These are phyloP conservation scores for Plebejus argus DNA, from an alignment of 2,888 invertebrate genomes.

Conservation along the genomic window DNA sequence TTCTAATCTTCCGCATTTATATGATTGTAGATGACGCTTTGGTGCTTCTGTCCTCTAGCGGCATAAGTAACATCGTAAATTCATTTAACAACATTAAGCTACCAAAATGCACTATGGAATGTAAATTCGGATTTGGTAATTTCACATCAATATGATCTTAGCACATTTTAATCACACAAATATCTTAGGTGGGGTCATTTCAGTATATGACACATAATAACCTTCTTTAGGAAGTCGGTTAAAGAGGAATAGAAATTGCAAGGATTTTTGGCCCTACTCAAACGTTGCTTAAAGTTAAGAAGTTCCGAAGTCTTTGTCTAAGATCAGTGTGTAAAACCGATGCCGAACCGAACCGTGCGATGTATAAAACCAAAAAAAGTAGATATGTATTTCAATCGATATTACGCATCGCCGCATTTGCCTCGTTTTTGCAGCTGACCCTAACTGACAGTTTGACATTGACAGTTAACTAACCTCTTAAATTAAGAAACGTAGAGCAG, in stretches of 20 bases:
- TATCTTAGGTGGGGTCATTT: slow-evolving; percentile 1
- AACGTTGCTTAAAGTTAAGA: not conserved
- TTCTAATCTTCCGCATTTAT: too few species aligned
- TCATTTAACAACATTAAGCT: not conserved
- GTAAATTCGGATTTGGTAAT: not conserved
- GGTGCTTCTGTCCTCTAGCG: not conserved
- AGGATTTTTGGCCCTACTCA: not conserved
- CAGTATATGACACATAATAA: slow-evolving; percentile 6
- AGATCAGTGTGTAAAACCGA: too few species aligned
- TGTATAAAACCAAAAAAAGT: not conserved
- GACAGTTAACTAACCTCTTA: not conserved
- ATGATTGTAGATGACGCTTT: not conserved
- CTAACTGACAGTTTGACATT: not conserved
- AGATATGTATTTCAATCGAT: not conserved
- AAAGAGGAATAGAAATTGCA: not conserved
- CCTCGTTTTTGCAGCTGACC: not conserved
- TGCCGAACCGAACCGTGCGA: too few species aligned
- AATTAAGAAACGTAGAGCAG: not conserved
- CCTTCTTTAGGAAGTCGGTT: not conserved
- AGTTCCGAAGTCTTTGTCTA: not conserved
- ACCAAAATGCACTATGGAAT: not conserved
- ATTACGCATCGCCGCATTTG: not conserved
- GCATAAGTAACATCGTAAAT: not conserved
- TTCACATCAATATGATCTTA: not conserved
- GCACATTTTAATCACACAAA: not conserved